Evolutionary conservation across 2,888 invertebrate species (phyloP).

Genomic region (Spatulosminthurus flaviceps): DNA sequence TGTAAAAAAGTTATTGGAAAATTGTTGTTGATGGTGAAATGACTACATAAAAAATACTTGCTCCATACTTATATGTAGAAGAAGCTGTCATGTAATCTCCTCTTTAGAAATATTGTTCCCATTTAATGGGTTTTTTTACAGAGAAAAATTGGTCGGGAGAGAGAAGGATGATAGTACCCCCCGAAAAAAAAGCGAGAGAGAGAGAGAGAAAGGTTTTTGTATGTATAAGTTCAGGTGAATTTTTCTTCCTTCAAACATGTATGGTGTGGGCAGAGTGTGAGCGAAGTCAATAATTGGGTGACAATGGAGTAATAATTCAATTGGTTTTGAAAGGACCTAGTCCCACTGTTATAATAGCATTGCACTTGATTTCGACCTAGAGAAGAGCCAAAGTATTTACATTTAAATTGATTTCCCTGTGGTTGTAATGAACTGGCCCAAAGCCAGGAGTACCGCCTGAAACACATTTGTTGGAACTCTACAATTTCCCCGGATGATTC

Average conservation of each 20-base stretch:
- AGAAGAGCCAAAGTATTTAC: constrained; percentile 47
- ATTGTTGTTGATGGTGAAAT: constrained; percentile 6
- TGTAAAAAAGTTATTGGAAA: background rate
- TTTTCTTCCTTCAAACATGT: background rate
- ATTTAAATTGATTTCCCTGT: constrained; percentile 52
- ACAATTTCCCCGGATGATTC: constrained; percentile 40
- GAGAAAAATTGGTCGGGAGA: background rate
- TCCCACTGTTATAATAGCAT: constrained; percentile 21
- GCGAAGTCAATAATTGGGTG: constrained; percentile 40
- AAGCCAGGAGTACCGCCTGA: constrained; percentile 47
- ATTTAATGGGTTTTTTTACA: constrained; percentile 4
- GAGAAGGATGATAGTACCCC: no score
- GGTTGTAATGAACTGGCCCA: constrained; percentile 46
- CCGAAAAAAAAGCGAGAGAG: no score
- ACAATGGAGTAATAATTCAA: constrained; percentile 41
- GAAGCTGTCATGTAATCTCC: background rate
- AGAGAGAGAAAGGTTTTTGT: no score
- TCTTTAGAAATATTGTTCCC: background rate
- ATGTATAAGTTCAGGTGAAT: no score
- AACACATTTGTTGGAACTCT: constrained; percentile 46
- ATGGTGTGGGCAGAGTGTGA: background rate
- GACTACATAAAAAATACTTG: background rate
- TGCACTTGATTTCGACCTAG: constrained; percentile 34
- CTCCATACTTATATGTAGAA: no score
- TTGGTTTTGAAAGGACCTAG: constrained; percentile 43